phyloP scores from a whole-genome alignment of 2,797 vertebrate species.

The Hipposideros larvatus region DNA sequence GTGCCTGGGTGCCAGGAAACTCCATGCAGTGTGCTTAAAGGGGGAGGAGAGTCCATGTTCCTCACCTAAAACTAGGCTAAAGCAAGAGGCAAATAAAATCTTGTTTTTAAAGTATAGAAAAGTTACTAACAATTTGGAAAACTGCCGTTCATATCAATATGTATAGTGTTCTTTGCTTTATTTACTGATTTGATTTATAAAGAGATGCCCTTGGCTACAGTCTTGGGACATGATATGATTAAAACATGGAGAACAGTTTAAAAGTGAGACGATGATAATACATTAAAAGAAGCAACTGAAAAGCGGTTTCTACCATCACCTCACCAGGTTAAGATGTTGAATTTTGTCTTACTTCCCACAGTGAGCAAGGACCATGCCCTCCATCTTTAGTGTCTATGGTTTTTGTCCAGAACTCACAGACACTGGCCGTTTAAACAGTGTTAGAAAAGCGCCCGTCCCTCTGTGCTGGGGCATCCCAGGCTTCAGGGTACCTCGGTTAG shows the following conservation, averaged over 20 bases:
- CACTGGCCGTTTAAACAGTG: background rate
- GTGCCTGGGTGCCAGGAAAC: background rate
- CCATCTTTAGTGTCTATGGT: background rate
- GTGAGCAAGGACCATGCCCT: background rate
- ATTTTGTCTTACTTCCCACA: background rate
- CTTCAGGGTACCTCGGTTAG: background rate
- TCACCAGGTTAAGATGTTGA: background rate
- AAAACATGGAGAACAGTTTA: conserved; percentile 47
- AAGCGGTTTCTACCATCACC: background rate
- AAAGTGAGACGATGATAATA: background rate
- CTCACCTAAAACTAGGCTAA: background rate
- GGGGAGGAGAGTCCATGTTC: background rate
- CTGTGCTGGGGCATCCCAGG: background rate
- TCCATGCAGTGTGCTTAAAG: background rate
- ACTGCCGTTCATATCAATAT: background rate
- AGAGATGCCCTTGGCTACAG: background rate
- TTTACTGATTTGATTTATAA: conserved; percentile 51
- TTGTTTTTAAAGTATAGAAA: conserved; percentile 9
- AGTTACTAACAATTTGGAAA: conserved; percentile 32
- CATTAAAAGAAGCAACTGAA: background rate
- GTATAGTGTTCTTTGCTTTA: conserved; percentile 39
- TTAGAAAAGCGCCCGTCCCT: background rate
- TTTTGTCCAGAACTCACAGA: background rate
- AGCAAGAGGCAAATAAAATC: background rate
- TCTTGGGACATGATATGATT: conserved; percentile 11